Base-by-base conservation (phyloP, 2,888 invertebrate species). In the Psococerastis gibbosa region DNA sequence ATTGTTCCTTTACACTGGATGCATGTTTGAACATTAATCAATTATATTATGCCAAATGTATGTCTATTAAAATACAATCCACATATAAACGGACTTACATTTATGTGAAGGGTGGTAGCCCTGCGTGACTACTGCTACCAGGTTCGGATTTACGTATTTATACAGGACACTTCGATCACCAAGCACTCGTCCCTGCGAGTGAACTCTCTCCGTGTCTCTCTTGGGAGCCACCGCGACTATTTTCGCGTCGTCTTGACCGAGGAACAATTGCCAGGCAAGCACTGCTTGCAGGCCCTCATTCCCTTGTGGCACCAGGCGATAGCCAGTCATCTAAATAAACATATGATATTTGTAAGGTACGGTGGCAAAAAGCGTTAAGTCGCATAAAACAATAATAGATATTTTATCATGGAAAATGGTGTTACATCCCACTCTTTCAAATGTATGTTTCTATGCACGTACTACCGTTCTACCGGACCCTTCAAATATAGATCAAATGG, bases 111-210 rank as follows among this genome's bases (percentile, higher is more conserved):
- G 69, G 56, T 87, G 84, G 13, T 73, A 69, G 22, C 78, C 78
- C 56, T 84, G 73, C 0, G 87, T 81, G 20, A 84, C 71, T 48
- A 94, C 70, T 11, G 87, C 85, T 48, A 94, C 76, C 50, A 98
- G 68, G 66, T 98, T 98, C 22, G 98, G 98, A 69, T 98, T 98
- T 52, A 87, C 73, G 62, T 99, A 97, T 64, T 98, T 99, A 68
- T 98, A 98, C 31, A 97, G 73, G 43, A 99, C 98, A 53, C 88
- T 88, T 49, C 98, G 73, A 67, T 98, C 97, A 27, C 83, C 82
- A 51, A 97, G 67, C 42, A 95, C 95, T 50, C 91, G 73, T 18
- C 97, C 98, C 58, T 92, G 89, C 1, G 94, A 92, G 62, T 95
- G 94, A 13, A 89, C 84, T 47, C 74, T 69, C 65, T 85, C 85